A percentile compares a stretch with the other conserved stretches of the same genome.
phyloP scores from a whole-genome alignment of 2,113 vertebrate species.

The Cyphomyrus plagiostoma region DNA sequence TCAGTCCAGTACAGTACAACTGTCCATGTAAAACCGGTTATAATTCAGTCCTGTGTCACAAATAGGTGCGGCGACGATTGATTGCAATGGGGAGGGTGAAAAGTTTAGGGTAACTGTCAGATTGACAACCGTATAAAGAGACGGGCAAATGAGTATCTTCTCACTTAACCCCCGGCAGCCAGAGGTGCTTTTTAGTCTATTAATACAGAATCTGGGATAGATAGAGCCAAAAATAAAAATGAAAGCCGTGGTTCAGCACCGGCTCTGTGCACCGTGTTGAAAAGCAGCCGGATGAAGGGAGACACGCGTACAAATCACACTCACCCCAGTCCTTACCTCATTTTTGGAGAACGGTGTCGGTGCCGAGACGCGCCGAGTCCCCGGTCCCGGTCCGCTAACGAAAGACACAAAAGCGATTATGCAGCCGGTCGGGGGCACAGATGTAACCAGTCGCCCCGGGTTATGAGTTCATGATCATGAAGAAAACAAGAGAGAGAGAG shows the following conservation, averaged over 20 bases:
- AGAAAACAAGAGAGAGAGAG: neutral
- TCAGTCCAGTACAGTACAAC: neutral
- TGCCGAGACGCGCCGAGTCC: neutral
- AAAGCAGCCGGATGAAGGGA: neutral
- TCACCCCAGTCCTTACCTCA: constrained; percentile 23
- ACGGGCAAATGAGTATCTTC: neutral
- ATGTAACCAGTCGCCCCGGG: constrained; percentile 7
- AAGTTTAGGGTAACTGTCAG: constrained; percentile 6
- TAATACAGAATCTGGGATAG: neutral
- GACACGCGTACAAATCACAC: neutral
- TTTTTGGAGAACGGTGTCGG: constrained; percentile 8
- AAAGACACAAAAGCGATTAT: constrained; percentile 3
- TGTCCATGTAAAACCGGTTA: neutral
- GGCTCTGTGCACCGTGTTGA: neutral
- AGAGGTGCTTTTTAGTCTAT: neutral
- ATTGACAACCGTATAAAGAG: neutral
- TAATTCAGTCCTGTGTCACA: neutral
- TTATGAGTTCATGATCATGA: neutral
- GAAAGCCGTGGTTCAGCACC: neutral
- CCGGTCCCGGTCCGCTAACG: neutral
- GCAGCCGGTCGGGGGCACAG: neutral
- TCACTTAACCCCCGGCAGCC: neutral
- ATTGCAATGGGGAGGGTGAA: neutral
- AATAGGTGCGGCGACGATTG: neutral
- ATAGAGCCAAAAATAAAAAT: neutral